Percentiles rank a stretch among this genome's conserved stretches.
Evolutionary conservation across 2,113 vertebrate genomes (phyloP).

Genomic region (Coptodon bakossiorum): DNA sequence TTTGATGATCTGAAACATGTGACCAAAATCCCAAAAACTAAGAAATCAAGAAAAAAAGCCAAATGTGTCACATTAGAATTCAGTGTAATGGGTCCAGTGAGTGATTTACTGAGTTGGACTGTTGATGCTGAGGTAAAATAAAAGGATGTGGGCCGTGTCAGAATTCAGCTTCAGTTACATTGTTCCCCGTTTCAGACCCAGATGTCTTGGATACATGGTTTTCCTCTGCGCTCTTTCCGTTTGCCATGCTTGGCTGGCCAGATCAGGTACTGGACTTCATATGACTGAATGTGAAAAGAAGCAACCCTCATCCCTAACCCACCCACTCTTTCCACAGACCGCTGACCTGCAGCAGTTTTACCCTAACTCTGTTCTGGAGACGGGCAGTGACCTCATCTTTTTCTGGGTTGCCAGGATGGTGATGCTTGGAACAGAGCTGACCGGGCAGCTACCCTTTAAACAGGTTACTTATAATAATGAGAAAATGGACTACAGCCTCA

Average conservation of each 20-base stretch:
- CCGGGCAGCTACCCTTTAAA: slow-evolving; percentile 80
- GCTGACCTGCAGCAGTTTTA: slow-evolving; percentile 80
- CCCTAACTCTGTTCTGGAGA: slow-evolving; percentile 84
- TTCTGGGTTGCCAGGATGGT: slow-evolving; percentile 94
- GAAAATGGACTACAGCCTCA: background rate
- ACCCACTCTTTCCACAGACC: slow-evolving; percentile 57
- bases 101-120: background rate
- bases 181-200: slow-evolving; percentile 66
- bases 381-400: slow-evolving; percentile 88
- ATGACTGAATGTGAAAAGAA: background rate
- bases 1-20: background rate
- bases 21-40: background rate
- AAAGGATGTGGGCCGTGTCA: background rate
- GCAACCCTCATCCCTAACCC: background rate
- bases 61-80: background rate
- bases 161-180: background rate
- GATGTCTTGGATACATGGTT: slow-evolving; percentile 92
- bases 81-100: background rate
- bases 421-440: slow-evolving; percentile 84
- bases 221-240: slow-evolving; percentile 86
- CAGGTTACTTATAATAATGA: slow-evolving; percentile 46
- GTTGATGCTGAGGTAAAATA: background rate
- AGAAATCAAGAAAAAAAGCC: background rate
- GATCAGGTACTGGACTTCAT: slow-evolving; percentile 59
- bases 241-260: slow-evolving; percentile 90